Base-by-base conservation (phyloP, 2,113 vertebrate species). In the Clarias magur region DNA sequence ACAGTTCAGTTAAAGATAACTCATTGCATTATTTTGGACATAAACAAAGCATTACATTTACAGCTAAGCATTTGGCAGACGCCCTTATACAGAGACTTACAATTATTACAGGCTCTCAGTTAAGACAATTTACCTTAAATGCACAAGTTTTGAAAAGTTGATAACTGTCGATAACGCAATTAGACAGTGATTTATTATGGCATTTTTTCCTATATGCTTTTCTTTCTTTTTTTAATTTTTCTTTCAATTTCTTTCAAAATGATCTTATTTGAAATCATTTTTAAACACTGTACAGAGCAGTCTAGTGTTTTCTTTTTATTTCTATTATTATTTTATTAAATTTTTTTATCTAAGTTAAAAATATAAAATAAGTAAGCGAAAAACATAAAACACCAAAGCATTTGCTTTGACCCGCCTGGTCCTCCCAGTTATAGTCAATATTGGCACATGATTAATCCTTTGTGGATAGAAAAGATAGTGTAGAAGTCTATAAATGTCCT, bases 361-460 rank as follows among this genome's bases (percentile, higher is more conserved):
- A 19, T 6, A 38, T 19, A 2, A 72, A 72, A 38, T 72, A 34
- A 19, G 30, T 38, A 27, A 67, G n/a, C n/a, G 11, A 13, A 15
- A 15, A 67, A 67, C 23, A 63, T 65, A 13, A 65, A 65, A 4
- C 57, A 59, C 57, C 57, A 59, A 63, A 63, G 62, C 62, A 65
- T 23, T 65, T 7, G 8, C 16, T 8, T 4, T 38, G 17, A 21
- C 34, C 68, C 19, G 21, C 17, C 17, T 42, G 34, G 34, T 34
- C 8, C 34, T 10, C 7, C 68, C 23, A 38, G 13, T 6, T 79
- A 57, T 27, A 30, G 76, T 80, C 54, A 57, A 80, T 80, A 80
- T 57, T 30, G 25, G 54, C n/a, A 17, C 54, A 80, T 57, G 53
- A 79, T 79, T 79, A 79, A 79, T n/a, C 76, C 23, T 78, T 27